Conservation (phyloP, 37 sponge, comb jelly and placozoan genomes). For the Tethya wilhelma region DNA sequence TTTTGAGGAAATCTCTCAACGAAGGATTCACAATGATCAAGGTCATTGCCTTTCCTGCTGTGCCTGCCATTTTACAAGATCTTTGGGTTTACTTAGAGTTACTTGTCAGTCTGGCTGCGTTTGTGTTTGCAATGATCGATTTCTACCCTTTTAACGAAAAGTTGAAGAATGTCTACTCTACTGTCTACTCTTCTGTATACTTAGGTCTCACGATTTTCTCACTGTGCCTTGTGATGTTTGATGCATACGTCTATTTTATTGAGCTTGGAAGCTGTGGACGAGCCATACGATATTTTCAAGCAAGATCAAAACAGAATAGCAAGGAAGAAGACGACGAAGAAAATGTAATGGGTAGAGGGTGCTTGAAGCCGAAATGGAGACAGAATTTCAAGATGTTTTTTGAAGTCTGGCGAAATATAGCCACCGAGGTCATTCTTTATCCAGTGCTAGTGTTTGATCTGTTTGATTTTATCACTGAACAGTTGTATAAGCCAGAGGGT, state of each 20-base stretch:
- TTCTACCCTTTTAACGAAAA: neutral
- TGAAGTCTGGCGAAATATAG: constrained; percentile 45
- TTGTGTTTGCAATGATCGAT: constrained; percentile 13
- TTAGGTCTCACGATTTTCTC: constrained; percentile 24
- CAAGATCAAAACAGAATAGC: neutral
- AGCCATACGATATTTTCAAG: neutral
- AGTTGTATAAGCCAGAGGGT: neutral
- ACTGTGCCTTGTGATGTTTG: constrained; percentile 34
- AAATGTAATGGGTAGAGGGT: neutral
- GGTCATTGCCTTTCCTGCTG: constrained; percentile 29
- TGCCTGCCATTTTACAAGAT: constrained; percentile 38
- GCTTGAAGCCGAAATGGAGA: neutral
- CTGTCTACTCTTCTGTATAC: constrained; percentile 19
- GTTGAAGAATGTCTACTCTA: constrained; percentile 11
- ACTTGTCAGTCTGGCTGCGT: constrained; percentile 27
- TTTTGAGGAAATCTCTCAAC: constrained; percentile 17
- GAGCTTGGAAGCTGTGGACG: constrained; percentile 27
- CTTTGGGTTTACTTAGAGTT: constrained; percentile 57
- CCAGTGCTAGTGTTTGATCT: constrained; percentile 55
- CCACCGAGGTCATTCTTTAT: constrained; percentile 44
- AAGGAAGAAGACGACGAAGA: constrained; percentile 8
- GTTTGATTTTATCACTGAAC: constrained; percentile 35
- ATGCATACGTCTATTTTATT: constrained; percentile 53
- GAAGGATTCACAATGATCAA: constrained; percentile 37
- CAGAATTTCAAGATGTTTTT: constrained; percentile 25